phyloP scores from a whole-genome alignment of 2,888 invertebrate species.

The Scelioninae gen. 2 region DNA sequence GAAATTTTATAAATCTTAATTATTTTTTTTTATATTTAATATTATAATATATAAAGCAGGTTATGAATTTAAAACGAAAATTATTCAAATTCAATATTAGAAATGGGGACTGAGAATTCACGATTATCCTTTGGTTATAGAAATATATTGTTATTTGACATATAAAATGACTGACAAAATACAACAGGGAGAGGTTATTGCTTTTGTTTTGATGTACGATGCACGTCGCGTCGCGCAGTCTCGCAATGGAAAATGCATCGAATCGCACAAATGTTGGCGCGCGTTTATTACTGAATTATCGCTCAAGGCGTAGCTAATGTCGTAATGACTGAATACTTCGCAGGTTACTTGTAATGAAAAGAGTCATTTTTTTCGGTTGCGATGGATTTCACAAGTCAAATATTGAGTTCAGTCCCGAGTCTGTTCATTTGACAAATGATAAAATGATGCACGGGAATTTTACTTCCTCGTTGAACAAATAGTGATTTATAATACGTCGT shows the following conservation, averaged over 20 bases:
- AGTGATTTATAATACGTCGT: constrained; percentile 24
- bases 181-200: no score
- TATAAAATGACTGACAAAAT: no score
- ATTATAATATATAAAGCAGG: no score
- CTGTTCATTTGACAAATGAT: constrained; percentile 1
- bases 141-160: no score
- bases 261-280: constrained; percentile 10
- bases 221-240: constrained; percentile 6
- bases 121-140: no score
- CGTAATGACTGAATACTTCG: constrained; percentile 40
- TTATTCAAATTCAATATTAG: no score
- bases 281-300: constrained; percentile 47
- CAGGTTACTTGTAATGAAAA: constrained; percentile 45
- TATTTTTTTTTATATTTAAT: no score
- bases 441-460: constrained; percentile 25
- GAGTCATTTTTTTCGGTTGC: constrained; percentile 18
- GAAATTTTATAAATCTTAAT: no score
- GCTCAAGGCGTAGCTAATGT: constrained; percentile 35
- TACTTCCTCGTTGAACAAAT: constrained; percentile 3
- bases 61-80: no score
- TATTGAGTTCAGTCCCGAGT: constrained; percentile 20
- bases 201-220: no score
- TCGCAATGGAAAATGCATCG: constrained; percentile 35
- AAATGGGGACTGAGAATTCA: no score
- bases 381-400: constrained; percentile 33